Percentiles rank a stretch among this genome's conserved stretches.
Evolutionary conservation across 2,888 invertebrate species (phyloP).

Genomic region (Sussaba pulchella): DNA sequence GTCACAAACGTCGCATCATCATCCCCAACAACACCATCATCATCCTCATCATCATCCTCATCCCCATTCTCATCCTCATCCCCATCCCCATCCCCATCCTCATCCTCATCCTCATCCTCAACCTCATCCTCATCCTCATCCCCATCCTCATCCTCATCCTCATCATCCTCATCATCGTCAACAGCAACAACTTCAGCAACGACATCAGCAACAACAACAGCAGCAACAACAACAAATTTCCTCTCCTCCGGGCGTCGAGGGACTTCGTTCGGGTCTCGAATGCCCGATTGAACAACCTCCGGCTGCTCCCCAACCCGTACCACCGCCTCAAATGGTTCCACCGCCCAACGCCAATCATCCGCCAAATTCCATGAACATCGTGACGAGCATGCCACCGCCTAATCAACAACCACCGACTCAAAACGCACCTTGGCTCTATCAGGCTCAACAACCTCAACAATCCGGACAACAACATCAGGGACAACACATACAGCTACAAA

Average conservation of each 20-base stretch:
- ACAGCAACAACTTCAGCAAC: too few species aligned
- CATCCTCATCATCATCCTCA: constrained; percentile 50
- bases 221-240: constrained; percentile 54
- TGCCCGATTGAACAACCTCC: constrained; percentile 84
- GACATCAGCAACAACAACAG: constrained; percentile 42
- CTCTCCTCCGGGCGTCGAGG: constrained; percentile 73
- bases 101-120: constrained; percentile 50
- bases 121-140: too few species aligned
- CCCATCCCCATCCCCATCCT: constrained; percentile 72
- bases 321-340: constrained; percentile 83
- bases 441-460: constrained; percentile 76
- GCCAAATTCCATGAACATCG: constrained; percentile 80
- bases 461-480: constrained; percentile 69
- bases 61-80: constrained; percentile 76
- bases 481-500: constrained; percentile 81
- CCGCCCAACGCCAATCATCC: constrained; percentile 79
- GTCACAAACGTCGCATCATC: constrained; percentile 76
- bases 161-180: constrained; percentile 51
- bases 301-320: constrained; percentile 84
- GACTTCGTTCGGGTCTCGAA: constrained; percentile 83
- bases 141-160: constrained; percentile 74
- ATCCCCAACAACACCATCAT: constrained; percentile 72
- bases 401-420: constrained; percentile 74
- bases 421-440: constrained; percentile 82
- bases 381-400: constrained; percentile 81